phyloP scores from a whole-genome alignment of 2,888 invertebrate genomes.

The Cataglyphis livida region DNA sequence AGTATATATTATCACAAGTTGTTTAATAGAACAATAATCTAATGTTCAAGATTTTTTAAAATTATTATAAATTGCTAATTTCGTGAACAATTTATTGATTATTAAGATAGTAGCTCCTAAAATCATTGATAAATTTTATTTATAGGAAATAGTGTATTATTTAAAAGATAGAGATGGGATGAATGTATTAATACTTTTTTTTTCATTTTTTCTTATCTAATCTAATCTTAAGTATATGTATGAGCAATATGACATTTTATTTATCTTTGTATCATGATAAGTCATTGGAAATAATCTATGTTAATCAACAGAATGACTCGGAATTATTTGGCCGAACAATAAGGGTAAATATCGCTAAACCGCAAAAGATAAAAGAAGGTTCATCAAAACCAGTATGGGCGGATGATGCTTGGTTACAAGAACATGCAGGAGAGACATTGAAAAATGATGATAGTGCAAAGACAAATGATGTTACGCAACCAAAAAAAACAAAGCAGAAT shows the following conservation, averaged over 20 bases:
- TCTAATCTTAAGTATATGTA: constrained; percentile 1
- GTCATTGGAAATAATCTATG: constrained; percentile 58
- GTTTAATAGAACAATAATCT: constrained; percentile 27
- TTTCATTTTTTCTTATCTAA: constrained; percentile 51
- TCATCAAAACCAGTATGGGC: constrained; percentile 98
- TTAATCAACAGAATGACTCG: constrained; percentile 93
- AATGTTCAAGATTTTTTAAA: not conserved
- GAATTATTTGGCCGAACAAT: constrained; percentile 99
- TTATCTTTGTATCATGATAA: constrained; percentile 23
- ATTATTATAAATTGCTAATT: not conserved
- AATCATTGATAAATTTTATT: not conserved
- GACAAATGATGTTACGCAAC: constrained; percentile 77
- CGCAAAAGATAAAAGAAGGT: constrained; percentile 98
- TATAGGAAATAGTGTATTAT: not conserved
- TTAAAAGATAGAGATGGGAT: not conserved
- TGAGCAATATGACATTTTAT: constrained; percentile 37
- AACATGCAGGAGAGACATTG: constrained; percentile 97
- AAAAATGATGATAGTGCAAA: constrained; percentile 86
- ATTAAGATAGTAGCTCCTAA: not conserved
- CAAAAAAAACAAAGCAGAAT: constrained; percentile 88
- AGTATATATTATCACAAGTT: constrained; percentile 31
- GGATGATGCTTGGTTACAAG: constrained; percentile 99
- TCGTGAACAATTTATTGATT: not conserved
- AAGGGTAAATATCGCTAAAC: constrained; percentile 98
- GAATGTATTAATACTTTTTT: constrained; percentile 25